These are phyloP conservation scores for Nothobranchius furzeri DNA, from an alignment of 2,113 vertebrate species.

Conservation along the genomic window DNA sequence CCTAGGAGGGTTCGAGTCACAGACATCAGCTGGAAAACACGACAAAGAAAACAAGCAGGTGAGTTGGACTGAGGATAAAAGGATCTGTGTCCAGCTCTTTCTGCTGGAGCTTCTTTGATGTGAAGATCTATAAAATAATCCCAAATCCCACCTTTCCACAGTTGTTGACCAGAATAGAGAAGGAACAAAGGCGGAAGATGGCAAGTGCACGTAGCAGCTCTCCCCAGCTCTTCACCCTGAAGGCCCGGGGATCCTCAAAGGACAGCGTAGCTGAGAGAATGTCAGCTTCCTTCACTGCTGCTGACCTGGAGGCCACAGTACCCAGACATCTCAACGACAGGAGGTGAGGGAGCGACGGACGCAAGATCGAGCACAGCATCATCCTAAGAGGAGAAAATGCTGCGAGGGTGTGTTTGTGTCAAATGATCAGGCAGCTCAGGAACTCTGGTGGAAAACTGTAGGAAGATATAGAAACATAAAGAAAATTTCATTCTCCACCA, in stretches of 20 bases:
- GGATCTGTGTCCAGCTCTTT: too few relatives aligned
- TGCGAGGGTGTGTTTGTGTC: not conserved
- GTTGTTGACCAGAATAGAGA: constrained; percentile 79
- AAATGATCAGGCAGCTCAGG: not conserved
- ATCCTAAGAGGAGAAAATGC: not conserved
- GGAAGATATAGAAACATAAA: not conserved
- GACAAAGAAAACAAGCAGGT: not conserved
- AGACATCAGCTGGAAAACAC: constrained; percentile 77
- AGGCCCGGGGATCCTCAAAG: constrained; percentile 80
- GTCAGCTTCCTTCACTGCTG: not conserved
- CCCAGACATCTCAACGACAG: constrained; percentile 43
- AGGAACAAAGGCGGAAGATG: constrained; percentile 80
- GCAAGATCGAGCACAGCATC: constrained; percentile 52
- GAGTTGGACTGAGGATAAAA: not conserved
- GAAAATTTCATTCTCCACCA: not conserved
- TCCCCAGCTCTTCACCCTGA: constrained; percentile 75
- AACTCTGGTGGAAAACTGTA: constrained; percentile 1
- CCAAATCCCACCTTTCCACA: constrained; percentile 75
- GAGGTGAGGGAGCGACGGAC: constrained; percentile 36
- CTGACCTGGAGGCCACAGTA: constrained; percentile 23
- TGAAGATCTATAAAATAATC: not conserved
- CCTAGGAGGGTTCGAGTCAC: constrained; percentile 78
- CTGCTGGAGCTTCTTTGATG: too few relatives aligned
- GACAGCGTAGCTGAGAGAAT: constrained; percentile 25
- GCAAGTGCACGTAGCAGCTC: constrained; percentile 80